phyloP scores from a whole-genome alignment of 2,888 invertebrate genomes.

The Malthinus seriepunctatus region DNA sequence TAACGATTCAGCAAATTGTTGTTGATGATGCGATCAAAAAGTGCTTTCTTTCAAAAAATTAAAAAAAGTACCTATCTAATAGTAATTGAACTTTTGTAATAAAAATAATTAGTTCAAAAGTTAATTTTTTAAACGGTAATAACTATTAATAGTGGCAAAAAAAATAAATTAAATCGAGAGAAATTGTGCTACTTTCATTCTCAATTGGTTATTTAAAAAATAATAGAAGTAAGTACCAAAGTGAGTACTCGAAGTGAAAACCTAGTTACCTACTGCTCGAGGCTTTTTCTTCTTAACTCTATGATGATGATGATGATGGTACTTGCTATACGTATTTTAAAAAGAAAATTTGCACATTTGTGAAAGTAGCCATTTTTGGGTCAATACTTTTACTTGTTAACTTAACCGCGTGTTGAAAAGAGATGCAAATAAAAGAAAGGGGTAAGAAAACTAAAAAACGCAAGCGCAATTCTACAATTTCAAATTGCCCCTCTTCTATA shows the following conservation, averaged over 20 bases:
- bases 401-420: constrained; percentile 17
- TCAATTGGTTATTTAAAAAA: constrained; percentile 10
- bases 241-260: constrained; percentile 1
- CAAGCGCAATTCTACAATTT: constrained; percentile 29
- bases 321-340: constrained; percentile 16
- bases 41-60: too few relatives aligned
- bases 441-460: constrained; percentile 30
- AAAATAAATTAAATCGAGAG: constrained; percentile 2
- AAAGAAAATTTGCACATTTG: constrained; percentile 18
- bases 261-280: constrained; percentile 25
- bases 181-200: constrained; percentile 20
- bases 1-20: too few relatives aligned
- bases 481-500: constrained; percentile 13
- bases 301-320: constrained; percentile 9
- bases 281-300: constrained; percentile 3
- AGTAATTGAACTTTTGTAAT: too few relatives aligned
- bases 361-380: constrained; percentile 22
- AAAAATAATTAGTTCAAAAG: too few relatives aligned
- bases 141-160: too few relatives aligned
- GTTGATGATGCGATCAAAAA: too few relatives aligned
- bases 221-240: constrained; percentile 6
- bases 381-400: constrained; percentile 17
- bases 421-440: constrained; percentile 20
- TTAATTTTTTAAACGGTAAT: too few relatives aligned
- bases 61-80: too few relatives aligned